Evolutionary conservation across 2,888 invertebrate genomes (phyloP).

Genomic region (Ceraclea dissimilis): DNA sequence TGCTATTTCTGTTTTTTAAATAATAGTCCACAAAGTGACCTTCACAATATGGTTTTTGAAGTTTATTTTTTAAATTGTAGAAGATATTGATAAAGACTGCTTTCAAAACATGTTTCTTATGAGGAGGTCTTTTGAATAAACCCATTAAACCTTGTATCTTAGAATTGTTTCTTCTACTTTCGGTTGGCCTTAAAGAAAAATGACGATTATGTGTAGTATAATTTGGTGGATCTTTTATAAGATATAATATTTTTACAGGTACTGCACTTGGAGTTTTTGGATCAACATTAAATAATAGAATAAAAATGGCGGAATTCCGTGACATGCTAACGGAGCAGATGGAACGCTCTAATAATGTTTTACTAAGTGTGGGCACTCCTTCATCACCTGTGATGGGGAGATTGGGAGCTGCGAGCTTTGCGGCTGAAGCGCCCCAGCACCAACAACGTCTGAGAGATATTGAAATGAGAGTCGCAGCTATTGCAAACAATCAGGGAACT

Average conservation of each 20-base stretch:
- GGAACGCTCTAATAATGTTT: conserved; percentile 42
- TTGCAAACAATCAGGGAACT: conserved; percentile 40
- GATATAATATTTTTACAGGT: conserved; percentile 40
- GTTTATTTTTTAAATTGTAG: no score
- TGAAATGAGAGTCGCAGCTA: conserved; percentile 40
- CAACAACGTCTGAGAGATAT: conserved; percentile 37
- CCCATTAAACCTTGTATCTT: no score
- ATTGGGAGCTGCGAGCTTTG: neutral
- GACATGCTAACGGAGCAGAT: conserved; percentile 52
- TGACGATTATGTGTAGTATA: no score
- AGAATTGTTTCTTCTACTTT: no score
- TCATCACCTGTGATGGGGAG: neutral
- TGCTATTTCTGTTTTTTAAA: no score
- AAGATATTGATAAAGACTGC: no score
- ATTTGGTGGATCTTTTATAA: no score
- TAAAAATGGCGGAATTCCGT: conserved; percentile 57
- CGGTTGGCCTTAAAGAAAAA: no score
- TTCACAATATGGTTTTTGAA: no score
- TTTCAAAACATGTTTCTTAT: no score
- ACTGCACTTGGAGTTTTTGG: conserved; percentile 58
- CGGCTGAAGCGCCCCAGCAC: neutral
- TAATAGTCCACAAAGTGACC: no score
- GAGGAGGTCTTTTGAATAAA: no score
- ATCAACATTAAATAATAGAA: conserved; percentile 56
- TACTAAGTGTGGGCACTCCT: conserved; percentile 39